A percentile compares a stretch with the other conserved stretches of the same genome.
Evolutionary conservation across 1,140 invertebrate genomes (phyloP).

Genomic region (Hesperophylax magnus): DNA sequence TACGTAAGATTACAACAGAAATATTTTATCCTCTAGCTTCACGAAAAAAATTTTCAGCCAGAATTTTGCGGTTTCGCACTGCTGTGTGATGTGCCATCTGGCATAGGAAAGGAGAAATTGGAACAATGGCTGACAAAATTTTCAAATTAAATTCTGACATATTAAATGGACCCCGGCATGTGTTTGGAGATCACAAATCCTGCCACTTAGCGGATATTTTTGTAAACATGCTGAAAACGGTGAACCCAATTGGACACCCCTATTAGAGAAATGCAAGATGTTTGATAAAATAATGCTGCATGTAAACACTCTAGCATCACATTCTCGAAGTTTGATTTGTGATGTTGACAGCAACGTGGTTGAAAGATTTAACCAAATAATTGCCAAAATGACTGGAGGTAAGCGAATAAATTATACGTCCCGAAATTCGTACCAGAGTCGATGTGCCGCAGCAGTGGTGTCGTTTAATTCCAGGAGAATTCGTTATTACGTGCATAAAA

Average conservation of each 20-base stretch:
- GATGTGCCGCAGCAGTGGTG: neutral
- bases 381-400: slow-evolving; percentile 58
- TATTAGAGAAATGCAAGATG: neutral
- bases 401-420: slow-evolving; percentile 58
- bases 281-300: neutral
- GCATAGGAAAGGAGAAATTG: too few species aligned
- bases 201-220: neutral
- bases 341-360: slow-evolving; percentile 57
- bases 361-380: slow-evolving; percentile 57
- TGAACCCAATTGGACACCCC: too few species aligned
- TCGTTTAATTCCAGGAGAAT: neutral
- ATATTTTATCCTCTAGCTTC: too few species aligned
- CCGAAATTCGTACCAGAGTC: slow-evolving; percentile 40
- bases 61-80: too few species aligned
- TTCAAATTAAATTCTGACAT: too few species aligned
- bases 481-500: neutral
- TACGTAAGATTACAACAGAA: neutral
- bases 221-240: neutral
- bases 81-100: too few species aligned
- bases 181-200: too few species aligned
- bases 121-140: too few species aligned
- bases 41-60: too few species aligned
- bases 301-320: slow-evolving; percentile 27
- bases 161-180: neutral
- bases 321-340: slow-evolving; percentile 56